These are phyloP conservation scores for Gymnothorax reevesii DNA, from an alignment of 2,797 vertebrate species.

Conservation along the genomic window DNA sequence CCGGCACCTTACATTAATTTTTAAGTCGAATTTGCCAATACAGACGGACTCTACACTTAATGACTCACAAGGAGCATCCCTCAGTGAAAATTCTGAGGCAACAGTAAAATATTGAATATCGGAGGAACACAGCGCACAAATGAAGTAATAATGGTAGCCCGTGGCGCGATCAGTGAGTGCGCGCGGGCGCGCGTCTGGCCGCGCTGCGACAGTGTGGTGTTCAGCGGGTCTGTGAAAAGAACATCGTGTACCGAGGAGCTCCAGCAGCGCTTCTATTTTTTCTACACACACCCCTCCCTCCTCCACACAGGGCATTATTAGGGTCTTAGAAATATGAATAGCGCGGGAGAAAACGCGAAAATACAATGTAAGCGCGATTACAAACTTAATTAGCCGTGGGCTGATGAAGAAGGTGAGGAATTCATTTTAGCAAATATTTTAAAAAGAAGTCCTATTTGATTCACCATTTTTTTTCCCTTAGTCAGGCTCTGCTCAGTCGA, in stretches of 20 bases:
- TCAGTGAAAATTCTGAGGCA: background rate
- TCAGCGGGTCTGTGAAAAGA: background rate
- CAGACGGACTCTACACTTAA: background rate
- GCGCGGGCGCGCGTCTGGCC: background rate
- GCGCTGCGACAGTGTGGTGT: conserved; percentile 7
- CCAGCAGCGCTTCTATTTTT: conserved; percentile 16
- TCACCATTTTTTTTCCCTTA: background rate
- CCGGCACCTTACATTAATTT: background rate
- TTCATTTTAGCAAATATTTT: background rate
- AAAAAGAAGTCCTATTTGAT: background rate
- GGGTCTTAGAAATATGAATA: background rate
- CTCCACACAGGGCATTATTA: background rate
- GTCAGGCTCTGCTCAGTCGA: background rate
- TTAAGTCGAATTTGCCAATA: background rate
- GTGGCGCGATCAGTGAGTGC: background rate
- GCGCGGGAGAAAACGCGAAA: background rate
- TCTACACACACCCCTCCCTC: background rate
- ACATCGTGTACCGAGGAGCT: conserved; percentile 9
- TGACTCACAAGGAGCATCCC: background rate
- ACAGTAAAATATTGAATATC: background rate
- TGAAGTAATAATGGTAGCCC: background rate
- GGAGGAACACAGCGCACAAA: background rate
- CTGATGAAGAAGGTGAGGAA: background rate
- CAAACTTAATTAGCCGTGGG: background rate
- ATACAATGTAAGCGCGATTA: background rate